Evolutionary conservation across 2,113 vertebrate species (phyloP).

Genomic region (Tyrannus savana): DNA sequence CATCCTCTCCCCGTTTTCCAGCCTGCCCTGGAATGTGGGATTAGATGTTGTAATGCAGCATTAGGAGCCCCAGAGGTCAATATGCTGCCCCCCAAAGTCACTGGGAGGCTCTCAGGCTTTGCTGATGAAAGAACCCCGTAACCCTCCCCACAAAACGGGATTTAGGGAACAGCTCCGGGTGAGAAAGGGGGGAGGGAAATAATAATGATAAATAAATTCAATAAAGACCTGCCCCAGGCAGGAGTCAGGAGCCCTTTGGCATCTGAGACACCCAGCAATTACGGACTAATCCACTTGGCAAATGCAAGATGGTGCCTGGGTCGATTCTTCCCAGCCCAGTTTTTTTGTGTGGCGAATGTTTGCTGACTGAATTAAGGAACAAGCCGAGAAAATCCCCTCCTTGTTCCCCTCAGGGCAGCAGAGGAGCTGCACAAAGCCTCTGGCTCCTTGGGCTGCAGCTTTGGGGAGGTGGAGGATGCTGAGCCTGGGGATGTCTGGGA

Average conservation of each 20-base stretch:
- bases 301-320: constrained; percentile 44
- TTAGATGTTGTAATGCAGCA: neutral
- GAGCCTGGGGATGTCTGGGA: neutral
- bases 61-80: constrained; percentile 35
- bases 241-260: constrained; percentile 1
- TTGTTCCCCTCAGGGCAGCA: constrained; percentile 10
- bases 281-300: constrained; percentile 66
- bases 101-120: neutral
- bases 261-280: constrained; percentile 27
- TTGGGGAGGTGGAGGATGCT: neutral
- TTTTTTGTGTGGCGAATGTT: constrained; percentile 47
- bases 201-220: constrained; percentile 41
- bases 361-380: constrained; percentile 51
- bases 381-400: constrained; percentile 10
- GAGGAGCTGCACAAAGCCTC: neutral
- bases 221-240: neutral
- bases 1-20: neutral
- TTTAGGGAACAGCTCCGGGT: constrained; percentile 23
- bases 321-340: constrained; percentile 6
- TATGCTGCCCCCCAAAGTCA: constrained; percentile 38
- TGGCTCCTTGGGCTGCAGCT: neutral
- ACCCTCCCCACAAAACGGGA: neutral
- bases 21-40: constrained; percentile 48
- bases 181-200: constrained; percentile 28
- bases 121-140: constrained; percentile 15